phyloP scores from a whole-genome alignment of 2,113 vertebrate genomes.

The Brachypteracias leptosomus region DNA sequence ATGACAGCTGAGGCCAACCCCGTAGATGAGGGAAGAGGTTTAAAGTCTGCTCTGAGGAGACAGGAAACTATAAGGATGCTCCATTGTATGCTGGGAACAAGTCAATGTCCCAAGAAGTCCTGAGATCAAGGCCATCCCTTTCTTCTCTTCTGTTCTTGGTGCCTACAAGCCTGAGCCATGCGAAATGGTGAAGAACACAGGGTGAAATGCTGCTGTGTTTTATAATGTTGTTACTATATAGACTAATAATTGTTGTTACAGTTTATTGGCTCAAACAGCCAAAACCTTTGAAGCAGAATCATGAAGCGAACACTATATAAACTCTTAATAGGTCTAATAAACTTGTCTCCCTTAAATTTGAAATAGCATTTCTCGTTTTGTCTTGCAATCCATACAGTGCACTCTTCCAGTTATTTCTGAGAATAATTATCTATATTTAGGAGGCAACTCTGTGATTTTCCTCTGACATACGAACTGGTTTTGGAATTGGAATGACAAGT shows the following conservation, averaged over 20 bases:
- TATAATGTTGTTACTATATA: neutral
- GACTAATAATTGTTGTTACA: neutral
- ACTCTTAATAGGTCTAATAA: neutral
- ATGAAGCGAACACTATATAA: neutral
- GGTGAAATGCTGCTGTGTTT: neutral
- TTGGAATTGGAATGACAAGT: neutral
- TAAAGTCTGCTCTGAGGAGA: neutral
- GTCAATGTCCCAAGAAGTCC: neutral
- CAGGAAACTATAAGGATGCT: neutral
- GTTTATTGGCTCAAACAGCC: neutral
- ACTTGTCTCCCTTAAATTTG: neutral
- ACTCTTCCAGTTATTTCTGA: neutral
- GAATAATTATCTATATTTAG: slow-evolving; percentile 20
- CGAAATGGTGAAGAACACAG: neutral
- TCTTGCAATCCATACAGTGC: neutral
- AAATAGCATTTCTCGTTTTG: neutral
- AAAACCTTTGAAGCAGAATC: neutral
- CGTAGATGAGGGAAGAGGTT: neutral
- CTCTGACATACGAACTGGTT: neutral
- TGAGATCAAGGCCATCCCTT: neutral
- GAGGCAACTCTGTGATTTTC: neutral
- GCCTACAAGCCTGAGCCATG: neutral
- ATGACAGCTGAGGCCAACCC: neutral
- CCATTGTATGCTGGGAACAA: neutral
- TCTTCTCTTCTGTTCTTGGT: neutral